These are phyloP conservation scores for Fukomys damarensis DNA, from an alignment of 2,113 vertebrate genomes.

Conservation along the genomic window DNA sequence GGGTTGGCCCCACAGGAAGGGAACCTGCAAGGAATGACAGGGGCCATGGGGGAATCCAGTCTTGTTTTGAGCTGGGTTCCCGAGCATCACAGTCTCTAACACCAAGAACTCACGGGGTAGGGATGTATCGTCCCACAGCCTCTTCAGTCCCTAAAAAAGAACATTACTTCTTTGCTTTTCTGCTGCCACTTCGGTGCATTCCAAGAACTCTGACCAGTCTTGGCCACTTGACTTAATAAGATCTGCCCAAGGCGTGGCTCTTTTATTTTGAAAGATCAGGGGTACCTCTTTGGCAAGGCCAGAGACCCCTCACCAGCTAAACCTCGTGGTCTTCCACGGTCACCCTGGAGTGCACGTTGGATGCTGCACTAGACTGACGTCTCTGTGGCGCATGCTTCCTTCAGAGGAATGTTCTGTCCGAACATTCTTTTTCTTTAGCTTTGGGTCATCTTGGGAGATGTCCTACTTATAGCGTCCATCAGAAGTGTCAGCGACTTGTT, in stretches of 20 bases:
- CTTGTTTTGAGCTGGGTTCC: background rate
- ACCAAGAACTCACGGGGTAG: fast-evolving
- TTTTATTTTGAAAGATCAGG: background rate
- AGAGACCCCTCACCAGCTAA: background rate
- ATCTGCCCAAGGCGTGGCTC: background rate
- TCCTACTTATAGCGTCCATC: background rate
- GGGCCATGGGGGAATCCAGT: background rate
- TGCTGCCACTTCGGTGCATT: background rate
- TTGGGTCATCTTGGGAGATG: constrained; percentile 54
- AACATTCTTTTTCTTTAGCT: constrained; percentile 71
- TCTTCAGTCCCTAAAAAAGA: background rate
- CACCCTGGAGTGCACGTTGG: background rate
- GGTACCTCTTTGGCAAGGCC: background rate
- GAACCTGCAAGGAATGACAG: background rate
- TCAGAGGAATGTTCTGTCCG: constrained; percentile 34
- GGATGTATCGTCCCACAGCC: background rate
- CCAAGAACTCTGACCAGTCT: background rate
- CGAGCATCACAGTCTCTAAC: background rate
- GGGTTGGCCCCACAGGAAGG: background rate
- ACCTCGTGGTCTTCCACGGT: fast-evolving
- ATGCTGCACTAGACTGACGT: too few species aligned
- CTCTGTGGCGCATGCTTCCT: background rate
- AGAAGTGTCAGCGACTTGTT: background rate
- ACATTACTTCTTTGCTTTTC: too few species aligned
- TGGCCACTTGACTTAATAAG: background rate